Base-by-base conservation (phyloP, 2,888 invertebrate species). In the Brachypalpus laphriformis region DNA sequence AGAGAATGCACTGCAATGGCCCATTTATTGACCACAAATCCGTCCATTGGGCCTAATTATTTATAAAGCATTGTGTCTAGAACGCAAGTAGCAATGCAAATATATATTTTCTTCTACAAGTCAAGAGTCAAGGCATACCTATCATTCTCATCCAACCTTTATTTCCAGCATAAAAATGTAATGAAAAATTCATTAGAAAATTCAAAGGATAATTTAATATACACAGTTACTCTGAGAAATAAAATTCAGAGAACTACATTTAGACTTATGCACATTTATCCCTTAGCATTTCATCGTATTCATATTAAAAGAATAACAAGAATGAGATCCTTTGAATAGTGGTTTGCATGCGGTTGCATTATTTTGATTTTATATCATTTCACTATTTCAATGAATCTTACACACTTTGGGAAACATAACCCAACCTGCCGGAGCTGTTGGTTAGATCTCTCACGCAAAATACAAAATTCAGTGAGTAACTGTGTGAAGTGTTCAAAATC, bases 401-500 rank as follows among this genome's bases (percentile, higher is more conserved):
- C 28, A 5, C 28, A 34, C 34, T 34, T 34, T 40, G n/a, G 4
- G 4, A 37, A 40, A 40, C 8, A 40, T 40, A 25, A 37, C 25
- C n/a, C 14, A 22, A 20, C 11, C 14, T 63, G 22, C 28, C 22
- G 4, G 8, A 11, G 8, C n/a, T 61, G 22, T 37, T 59, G 5
- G 7, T 34, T 20, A 22, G 59, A 59, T 34, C 28, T 34, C 54
- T 70, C 45, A 54, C 16, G 63, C 54, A 49, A 16, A 57, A 68
- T 57, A 59, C 51, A 42, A 68, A 76, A 59, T 68, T 68, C 76
- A 59, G 16, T 40, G 57, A 57, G 37, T 57, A 57, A 37, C 40
- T 59, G 28, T 20, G 56, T 59, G 25, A 22, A 34, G 22, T 42
- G 61, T 31, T 47, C n/a, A 37, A 56, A 57, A 51, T 18, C 47